These are phyloP conservation scores for Aradophagus sp. DNA, from an alignment of 1,140 invertebrate species.

Conservation along the genomic window DNA sequence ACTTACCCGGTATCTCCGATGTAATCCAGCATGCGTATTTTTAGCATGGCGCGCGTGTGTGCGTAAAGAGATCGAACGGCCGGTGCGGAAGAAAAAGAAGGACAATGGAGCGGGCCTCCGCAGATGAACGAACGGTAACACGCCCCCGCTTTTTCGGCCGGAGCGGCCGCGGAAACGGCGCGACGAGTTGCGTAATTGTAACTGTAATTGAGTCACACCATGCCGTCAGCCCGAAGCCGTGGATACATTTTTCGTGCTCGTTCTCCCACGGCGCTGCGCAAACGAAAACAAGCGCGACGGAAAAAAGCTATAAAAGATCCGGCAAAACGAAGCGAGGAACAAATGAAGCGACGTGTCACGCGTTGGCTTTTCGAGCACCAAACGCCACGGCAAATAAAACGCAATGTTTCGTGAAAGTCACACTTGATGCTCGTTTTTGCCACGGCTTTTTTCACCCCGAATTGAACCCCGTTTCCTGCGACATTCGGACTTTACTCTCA, in stretches of 20 bases:
- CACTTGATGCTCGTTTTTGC: too few relatives aligned
- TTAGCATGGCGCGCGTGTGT: conserved; percentile 64
- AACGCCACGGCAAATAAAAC: too few relatives aligned
- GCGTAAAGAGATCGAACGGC: conserved; percentile 28
- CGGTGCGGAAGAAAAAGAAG: conserved; percentile 3
- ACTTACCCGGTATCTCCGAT: conserved; percentile 72
- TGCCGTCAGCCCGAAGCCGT: conserved; percentile 23
- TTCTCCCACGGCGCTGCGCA: conserved; percentile 50
- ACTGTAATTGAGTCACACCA: conserved; percentile 39
- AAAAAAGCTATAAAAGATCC: too few relatives aligned
- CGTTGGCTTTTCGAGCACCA: too few relatives aligned
- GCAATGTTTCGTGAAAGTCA: conserved; percentile 23
- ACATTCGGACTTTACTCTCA: too few relatives aligned
- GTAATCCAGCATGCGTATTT: conserved; percentile 73
- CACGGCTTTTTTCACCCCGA: too few relatives aligned
- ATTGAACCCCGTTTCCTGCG: too few relatives aligned
- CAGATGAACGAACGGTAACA: conserved; percentile 33
- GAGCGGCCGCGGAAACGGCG: conserved; percentile 19
- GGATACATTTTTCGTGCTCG: conserved; percentile 30
- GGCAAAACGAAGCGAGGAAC: conserved; percentile 4
- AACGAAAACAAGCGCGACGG: too few relatives aligned
- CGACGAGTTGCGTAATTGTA: conserved; percentile 22
- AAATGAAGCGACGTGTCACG: background rate
- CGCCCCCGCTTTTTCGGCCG: conserved; percentile 17
- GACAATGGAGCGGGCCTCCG: conserved; percentile 1